Evolutionary conservation across 2,113 vertebrate species (phyloP), one percentile per base, ranked within the genome.

Genomic region (Numenius arquata): DNA sequence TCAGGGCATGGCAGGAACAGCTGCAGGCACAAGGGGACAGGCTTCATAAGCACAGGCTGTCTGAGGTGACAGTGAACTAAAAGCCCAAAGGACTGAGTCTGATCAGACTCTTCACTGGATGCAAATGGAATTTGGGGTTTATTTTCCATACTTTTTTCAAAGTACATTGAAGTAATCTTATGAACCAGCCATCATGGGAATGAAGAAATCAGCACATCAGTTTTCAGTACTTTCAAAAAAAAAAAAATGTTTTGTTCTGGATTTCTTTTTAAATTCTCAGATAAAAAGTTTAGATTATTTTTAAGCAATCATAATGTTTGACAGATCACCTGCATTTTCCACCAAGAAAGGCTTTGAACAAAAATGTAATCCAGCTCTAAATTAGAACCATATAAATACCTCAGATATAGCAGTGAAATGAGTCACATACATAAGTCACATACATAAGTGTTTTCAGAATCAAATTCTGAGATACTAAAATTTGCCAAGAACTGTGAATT

Each of bases 371-470:
- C 74, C 36, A 79, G 62, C 36, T 95, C 87, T 88, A 78, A 95
- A 90, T 90, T 88, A 92, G 79, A 90, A 90, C 55, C 73, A 87
- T 86, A 93, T 87, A 89, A 97, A 95, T 92, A 93, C 73, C 70
- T 89, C 73, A 65, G 61, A 45, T 85, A 50, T 36, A 56, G 79
- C 92, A 93, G 43, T 76, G 66, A 87, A 89, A 92, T 95, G 86
- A 95, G 62, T 96, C 96, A 95, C 76, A 59, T 78, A 86, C 17
- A 38, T 77, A 85, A 96, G 88, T 92, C 94, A 95, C 73, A 71
- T 52, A 88, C 47, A 23, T 45, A 85, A 93, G 75, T 88, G 93
- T 88, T 93, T 91, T 90, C 80, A 89, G 59, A 93, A 94, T 90
- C 73, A 87, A 38, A 74, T 61, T 89, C 78, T n/a, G 52, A 65